Base-by-base conservation (phyloP, 2,888 invertebrate species). In the Standfussiana lucernea region DNA sequence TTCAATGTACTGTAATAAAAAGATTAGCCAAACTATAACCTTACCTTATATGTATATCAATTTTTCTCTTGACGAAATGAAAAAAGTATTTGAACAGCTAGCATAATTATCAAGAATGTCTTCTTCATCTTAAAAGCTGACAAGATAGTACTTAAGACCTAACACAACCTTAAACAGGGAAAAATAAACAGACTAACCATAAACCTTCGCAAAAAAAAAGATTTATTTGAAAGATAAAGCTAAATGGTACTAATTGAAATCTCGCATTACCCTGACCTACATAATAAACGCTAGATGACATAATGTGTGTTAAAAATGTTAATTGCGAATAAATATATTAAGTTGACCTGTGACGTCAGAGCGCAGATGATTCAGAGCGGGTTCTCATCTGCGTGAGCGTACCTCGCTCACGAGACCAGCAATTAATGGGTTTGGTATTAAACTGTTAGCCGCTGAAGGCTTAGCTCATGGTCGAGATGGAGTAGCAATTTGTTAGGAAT, bases 341-440 rank as follows among this genome's bases (percentile, higher is more conserved):
- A 77, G 72, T 86, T 90, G 91, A 93, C 90, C 92, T 89, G 88
- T 90, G 90, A 91, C 90, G 75, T 79, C 71, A 91, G 86, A 89
- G 66, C 56, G 53, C 62, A 64, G 78, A 86, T 90, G 91, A 89
- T 79, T 90, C 89, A 90, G 75, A 83, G 65, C 78, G 13, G 81
- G 71, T 62, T 75, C 77, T 79, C 66, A 80, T 76, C 79, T 77
- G 82, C 82, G 84, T 82, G 79, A 79, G 82, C 77, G 73, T 68
- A 75, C 40, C 72, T 53, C 42, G 70, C 67, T 83, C 80, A 87
- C 83, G 75, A 82, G 65, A 68, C 53, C 37, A 50, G 37, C 77
- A 78, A 82, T 84, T 83, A 85, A 77, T 67, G 37, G 13, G 32
- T 69, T 66, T 72, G 47, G 45, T 78, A 73, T 75, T 77, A 82